Evolutionary conservation across 2,113 vertebrate species (phyloP).

Genomic region (Cromileptes altivelis): DNA sequence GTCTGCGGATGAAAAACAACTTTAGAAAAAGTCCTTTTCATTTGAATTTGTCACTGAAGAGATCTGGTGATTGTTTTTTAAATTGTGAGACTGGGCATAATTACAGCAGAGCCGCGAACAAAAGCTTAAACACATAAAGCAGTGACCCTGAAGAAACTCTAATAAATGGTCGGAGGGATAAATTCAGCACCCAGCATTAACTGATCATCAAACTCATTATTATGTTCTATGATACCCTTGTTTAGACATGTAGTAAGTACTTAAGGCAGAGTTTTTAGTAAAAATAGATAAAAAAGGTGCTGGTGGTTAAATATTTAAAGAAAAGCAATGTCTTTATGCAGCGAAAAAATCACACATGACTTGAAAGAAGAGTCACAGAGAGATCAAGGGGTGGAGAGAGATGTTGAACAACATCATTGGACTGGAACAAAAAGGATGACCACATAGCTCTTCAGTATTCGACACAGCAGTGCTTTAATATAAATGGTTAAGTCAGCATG

Average conservation of each 20-base stretch:
- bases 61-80: not conserved
- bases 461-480: not conserved
- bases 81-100: not conserved
- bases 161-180: constrained; percentile 20
- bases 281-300: not conserved
- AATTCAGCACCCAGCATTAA: constrained; percentile 1
- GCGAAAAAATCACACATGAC: not conserved
- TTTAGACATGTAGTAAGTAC: not conserved
- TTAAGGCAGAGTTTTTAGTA: not conserved
- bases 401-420: not conserved
- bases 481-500: not conserved
- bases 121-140: constrained; percentile 10
- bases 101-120: constrained; percentile 1
- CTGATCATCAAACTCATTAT: constrained; percentile 6
- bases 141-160: constrained; percentile 20
- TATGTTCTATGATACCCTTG: constrained; percentile 4
- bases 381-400: not conserved
- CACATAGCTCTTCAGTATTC: not conserved
- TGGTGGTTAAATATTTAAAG: not conserved
- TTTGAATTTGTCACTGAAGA: not conserved
- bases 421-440: not conserved
- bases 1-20: not conserved
- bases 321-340: not conserved
- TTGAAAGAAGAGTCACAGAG: too few relatives aligned
- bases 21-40: not conserved